A percentile compares a stretch with the other conserved stretches of the same genome.
Conservation (phyloP, 1,140 invertebrate species). For the Tetramorium alpestre region DNA sequence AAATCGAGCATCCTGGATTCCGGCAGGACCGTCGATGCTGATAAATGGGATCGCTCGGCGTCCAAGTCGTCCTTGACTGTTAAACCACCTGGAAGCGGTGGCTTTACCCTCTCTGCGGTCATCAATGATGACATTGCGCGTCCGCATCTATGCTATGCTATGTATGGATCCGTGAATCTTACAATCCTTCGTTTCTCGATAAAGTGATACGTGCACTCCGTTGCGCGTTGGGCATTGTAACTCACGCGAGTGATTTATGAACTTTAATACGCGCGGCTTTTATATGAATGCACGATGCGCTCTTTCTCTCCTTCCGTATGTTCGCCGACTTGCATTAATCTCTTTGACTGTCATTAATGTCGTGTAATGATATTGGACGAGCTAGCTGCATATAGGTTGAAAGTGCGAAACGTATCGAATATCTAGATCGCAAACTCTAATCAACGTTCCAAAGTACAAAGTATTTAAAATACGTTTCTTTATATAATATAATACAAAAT, state of each 20-base stretch:
- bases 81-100: constrained; percentile 41
- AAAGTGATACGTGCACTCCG: constrained; percentile 1
- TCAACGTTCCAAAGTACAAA: neutral
- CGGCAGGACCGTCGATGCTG: constrained; percentile 50
- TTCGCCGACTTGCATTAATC: neutral
- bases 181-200: constrained; percentile 24
- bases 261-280: constrained; percentile 28
- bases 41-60: constrained; percentile 58
- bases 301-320: neutral
- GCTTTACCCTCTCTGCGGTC: constrained; percentile 62
- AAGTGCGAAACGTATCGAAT: neutral
- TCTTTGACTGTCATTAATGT: neutral
- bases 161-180: neutral
- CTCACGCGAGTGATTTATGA: constrained; percentile 40
- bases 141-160: neutral
- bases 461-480: neutral
- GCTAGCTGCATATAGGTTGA: neutral
- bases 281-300: neutral
- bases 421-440: neutral
- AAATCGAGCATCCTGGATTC: constrained; percentile 53
- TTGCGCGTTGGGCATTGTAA: constrained; percentile 27
- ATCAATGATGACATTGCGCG: constrained; percentile 53
- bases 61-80: constrained; percentile 57
- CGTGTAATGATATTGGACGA: neutral
- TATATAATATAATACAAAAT: neutral